Evolutionary conservation across 2,888 invertebrate genomes (phyloP), one percentile per base, ranked within the genome.

Genomic region (Psylliodes chrysocephalus): DNA sequence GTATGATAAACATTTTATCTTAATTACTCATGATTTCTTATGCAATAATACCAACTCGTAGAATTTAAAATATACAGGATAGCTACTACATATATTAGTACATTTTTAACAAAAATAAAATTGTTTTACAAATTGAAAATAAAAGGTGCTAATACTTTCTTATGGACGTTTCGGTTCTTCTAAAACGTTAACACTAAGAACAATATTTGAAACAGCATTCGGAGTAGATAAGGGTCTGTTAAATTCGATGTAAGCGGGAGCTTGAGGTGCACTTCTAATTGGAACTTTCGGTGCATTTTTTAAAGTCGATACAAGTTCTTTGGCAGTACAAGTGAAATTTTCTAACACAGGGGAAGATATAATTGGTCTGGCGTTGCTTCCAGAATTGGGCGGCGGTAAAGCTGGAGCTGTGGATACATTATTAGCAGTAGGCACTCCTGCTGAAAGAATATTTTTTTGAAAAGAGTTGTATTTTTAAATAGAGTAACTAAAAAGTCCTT

Each of bases 341-440:
- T 93, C 92, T 54, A 94, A 81, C 52, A 93, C 91, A 0, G 94
- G 94, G 66, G 90, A 90, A 5, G 93, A 93, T 70, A 94, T 94
- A 7, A 92, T 86, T 0, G 93, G 93, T 69, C 93, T 85, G 0
- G 89, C 86, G 30, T 84, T 85, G 40, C 86, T 85, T 2, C 87
- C 87, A 0, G 86, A 86, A 79, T 89, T 89, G 14, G 86, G 83
- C 0, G 91, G 88, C 0, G 91, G 90, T 66, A 90, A 82, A 0
- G 87, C 86, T 0, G 89, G 84, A 17, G 86, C 69, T 69, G 78
- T 6, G 64, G 81, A 64, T 68, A 76, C 19, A 73, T 57, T 60
- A 82, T 86, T 86, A 1, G 78, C 72, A 70, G 83, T 85, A 35
- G 57, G 53, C 12, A 64, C 38, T 8, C 72, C 80, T 54, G 84